phyloP scores from a whole-genome alignment of 2,113 vertebrate species.

The Micronycteris hirsuta region DNA sequence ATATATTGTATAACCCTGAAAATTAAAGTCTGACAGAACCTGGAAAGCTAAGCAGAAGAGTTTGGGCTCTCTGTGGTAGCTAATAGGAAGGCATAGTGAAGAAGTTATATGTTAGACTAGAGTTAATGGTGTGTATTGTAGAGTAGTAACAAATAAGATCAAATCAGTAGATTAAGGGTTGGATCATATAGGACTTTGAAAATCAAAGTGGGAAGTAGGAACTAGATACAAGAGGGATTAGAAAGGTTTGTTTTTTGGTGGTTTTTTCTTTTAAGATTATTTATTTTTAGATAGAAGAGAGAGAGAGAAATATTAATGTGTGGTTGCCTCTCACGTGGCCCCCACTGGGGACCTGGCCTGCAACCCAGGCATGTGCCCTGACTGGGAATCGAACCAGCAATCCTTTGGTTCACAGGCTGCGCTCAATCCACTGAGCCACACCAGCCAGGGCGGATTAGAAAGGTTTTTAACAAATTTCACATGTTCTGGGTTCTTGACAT shows the following conservation, averaged over 20 bases:
- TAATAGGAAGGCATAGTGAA: not conserved
- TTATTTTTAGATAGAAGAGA: too few species aligned
- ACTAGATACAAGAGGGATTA: not conserved
- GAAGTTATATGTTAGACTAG: not conserved
- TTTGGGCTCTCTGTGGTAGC: not conserved
- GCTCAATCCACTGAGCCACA: too few species aligned
- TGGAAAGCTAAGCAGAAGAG: not conserved
- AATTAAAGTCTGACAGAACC: slow-evolving; percentile 17
- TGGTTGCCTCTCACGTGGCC: too few species aligned
- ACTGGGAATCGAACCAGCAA: too few species aligned
- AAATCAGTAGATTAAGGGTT: not conserved
- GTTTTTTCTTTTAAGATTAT: too few species aligned
- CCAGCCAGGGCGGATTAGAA: too few species aligned
- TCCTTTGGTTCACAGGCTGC: too few species aligned
- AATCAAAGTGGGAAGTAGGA: not conserved
- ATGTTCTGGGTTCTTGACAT: not conserved
- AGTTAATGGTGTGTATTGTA: not conserved
- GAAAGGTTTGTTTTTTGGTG: too few species aligned
- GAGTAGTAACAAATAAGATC: not conserved
- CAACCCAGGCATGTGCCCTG: too few species aligned
- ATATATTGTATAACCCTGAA: slow-evolving; percentile 3
- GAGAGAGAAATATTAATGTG: too few species aligned
- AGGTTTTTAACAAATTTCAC: not conserved
- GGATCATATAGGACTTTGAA: not conserved
- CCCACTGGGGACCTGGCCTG: too few species aligned